A percentile compares a stretch with the other conserved stretches of the same genome.
These are phyloP conservation scores for Sturnus vulgaris DNA, from an alignment of 2,113 vertebrate genomes.

Conservation along the genomic window DNA sequence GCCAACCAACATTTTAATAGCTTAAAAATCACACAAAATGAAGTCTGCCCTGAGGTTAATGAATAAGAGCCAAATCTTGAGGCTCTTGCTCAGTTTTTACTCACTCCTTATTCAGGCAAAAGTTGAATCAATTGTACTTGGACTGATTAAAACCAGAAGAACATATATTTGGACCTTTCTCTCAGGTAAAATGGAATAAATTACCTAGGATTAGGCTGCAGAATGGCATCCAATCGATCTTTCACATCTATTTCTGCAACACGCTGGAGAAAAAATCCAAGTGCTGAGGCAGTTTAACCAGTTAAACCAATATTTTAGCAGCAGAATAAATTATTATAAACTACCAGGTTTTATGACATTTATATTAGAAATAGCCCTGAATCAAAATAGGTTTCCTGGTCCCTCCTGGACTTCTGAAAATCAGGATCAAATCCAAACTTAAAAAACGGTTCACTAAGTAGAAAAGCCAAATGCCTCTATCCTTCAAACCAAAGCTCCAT, in stretches of 20 bases:
- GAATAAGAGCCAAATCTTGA: conserved; percentile 56
- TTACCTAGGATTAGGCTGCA: conserved; percentile 48
- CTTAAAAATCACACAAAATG: conserved; percentile 59
- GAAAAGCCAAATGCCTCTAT: not conserved
- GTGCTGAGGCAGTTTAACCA: not conserved
- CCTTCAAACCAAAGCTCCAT: not conserved
- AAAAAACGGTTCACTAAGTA: not conserved
- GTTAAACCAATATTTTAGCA: conserved; percentile 18
- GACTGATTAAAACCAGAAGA: conserved; percentile 59
- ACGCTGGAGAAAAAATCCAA: not conserved
- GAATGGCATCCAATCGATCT: conserved; percentile 43
- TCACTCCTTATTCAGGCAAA: conserved; percentile 41
- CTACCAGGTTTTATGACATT: conserved; percentile 16
- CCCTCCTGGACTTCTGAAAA: not conserved
- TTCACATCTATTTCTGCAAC: not conserved
- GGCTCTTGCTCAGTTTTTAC: conserved; percentile 1
- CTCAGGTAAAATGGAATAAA: conserved; percentile 48
- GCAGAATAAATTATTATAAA: conserved; percentile 15
- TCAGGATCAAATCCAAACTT: not conserved
- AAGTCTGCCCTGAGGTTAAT: conserved; percentile 64
- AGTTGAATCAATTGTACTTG: conserved; percentile 50
- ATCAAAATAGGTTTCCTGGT: not conserved
- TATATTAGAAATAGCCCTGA: conserved; percentile 17
- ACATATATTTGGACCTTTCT: conserved; percentile 28
- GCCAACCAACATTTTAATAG: conserved; percentile 50